Evolutionary conservation across 2,113 vertebrate species (phyloP), one percentile per base, ranked within the genome.

Genomic region (Synodontis membranacea): DNA sequence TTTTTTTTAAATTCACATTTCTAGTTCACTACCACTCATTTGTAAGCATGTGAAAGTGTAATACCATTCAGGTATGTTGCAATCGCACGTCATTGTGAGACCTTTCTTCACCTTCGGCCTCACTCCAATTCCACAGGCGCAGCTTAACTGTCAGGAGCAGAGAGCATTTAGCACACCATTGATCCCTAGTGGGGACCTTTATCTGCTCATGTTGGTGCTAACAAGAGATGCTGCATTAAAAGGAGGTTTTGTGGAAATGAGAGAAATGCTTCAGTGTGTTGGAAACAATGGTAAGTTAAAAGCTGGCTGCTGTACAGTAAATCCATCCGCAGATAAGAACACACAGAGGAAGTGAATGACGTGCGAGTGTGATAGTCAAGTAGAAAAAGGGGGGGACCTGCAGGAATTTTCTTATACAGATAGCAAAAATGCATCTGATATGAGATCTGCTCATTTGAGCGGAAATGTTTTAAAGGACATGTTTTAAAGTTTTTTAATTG

Each of bases 311-410:
- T 86, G 52, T 60, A 72, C 17, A 80, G 52, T 60, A 72, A 76
- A 82, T 50, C 68, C 23, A 1, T 58, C 48, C 4, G 62, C 68
- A 88, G 56, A 86, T 75, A 82, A 89, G 46, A 88, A 42, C 14
- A 23, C 50, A 50, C 46, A 44, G 34, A 84, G 84, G 84, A 84
- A 88, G 84, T 81, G 54, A 10, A 42, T 88, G 62, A 37, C n/a
- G 48, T 72, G 64, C 23, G 3, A 75, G 78, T 72, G 80, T 68
- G 23, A 60, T 64, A 68, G 82, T 76, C 23, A 14, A 28, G 54
- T 58, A 46, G 54, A 60, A 76, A 25, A 46, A 64, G 66, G 48
- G 68, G 68, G 3, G 50, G 66, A 42, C 48, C 52, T 3, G 42
- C 28, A 58, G 50, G 78, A 72, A 44, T 46, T n/a, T 70, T 42